These are phyloP conservation scores for Odontomyia ornata DNA, from an alignment of 2,888 invertebrate genomes.

Conservation along the genomic window DNA sequence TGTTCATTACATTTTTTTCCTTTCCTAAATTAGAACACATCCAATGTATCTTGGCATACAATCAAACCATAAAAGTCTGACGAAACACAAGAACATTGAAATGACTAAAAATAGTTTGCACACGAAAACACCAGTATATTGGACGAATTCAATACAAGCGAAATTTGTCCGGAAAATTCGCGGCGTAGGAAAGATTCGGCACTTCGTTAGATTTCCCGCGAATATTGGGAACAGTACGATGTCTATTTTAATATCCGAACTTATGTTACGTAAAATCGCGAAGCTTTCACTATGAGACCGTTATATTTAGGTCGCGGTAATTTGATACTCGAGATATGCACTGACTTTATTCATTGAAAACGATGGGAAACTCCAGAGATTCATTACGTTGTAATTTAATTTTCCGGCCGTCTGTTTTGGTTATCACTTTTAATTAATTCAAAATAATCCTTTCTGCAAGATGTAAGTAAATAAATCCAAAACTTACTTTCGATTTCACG, in stretches of 20 bases:
- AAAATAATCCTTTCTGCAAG: neutral
- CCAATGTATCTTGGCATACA: constrained; percentile 34
- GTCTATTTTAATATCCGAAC: neutral
- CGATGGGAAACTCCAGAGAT: neutral
- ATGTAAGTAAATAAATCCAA: constrained; percentile 46
- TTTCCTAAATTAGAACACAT: constrained; percentile 43
- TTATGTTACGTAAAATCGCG: constrained; percentile 22
- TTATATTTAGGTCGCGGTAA: neutral
- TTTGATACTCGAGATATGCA: neutral
- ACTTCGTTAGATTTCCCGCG: neutral
- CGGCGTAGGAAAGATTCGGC: neutral
- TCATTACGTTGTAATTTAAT: too few species aligned
- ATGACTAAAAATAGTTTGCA: constrained; percentile 24
- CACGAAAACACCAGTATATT: constrained; percentile 6
- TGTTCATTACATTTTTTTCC: too few species aligned
- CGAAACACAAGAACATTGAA: constrained; percentile 42
- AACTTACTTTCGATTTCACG: constrained; percentile 92
- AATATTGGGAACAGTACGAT: neutral
- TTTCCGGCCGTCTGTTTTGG: too few species aligned
- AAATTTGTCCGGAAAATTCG: neutral
- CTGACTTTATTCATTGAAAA: neutral
- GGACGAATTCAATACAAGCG: neutral
- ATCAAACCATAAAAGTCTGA: constrained; percentile 44
- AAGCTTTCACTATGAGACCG: neutral
- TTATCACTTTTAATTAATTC: neutral